Percentiles rank a stretch among this genome's conserved stretches.
These are phyloP conservation scores for Dynastes hyllus DNA, from an alignment of 2,888 invertebrate genomes.

Conservation along the genomic window DNA sequence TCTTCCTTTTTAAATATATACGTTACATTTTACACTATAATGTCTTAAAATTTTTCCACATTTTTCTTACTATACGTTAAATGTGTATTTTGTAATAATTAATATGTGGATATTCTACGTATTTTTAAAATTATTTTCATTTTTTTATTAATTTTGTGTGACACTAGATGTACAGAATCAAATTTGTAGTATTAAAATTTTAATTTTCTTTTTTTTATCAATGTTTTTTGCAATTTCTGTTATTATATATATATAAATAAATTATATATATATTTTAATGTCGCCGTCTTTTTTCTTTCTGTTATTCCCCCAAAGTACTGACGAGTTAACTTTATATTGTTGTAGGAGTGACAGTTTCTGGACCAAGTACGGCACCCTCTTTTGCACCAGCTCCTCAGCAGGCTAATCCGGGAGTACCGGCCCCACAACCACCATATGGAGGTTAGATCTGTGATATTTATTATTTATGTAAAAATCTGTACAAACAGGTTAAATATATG, in stretches of 20 bases:
- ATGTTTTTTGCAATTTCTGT: slow-evolving; percentile 39
- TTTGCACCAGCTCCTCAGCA: slow-evolving; percentile 72
- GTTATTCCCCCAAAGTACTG: slow-evolving; percentile 33
- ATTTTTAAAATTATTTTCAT: slow-evolving; percentile 4
- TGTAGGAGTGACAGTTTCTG: slow-evolving; percentile 52
- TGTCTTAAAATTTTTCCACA: not conserved
- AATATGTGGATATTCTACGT: slow-evolving; percentile 17
- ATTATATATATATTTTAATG: slow-evolving; percentile 33
- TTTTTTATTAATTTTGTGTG: slow-evolving; percentile 18
- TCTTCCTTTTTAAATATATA: slow-evolving; percentile 13
- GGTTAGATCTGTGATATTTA: slow-evolving; percentile 62
- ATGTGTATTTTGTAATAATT: slow-evolving; percentile 34
- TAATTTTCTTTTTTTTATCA: slow-evolving; percentile 20
- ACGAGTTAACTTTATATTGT: slow-evolving; percentile 47
- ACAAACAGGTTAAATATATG: slow-evolving; percentile 5
- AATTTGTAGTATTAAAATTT: slow-evolving; percentile 33
- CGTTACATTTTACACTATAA: not conserved
- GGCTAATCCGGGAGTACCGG: slow-evolving; percentile 70
- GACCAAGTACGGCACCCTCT: slow-evolving; percentile 45
- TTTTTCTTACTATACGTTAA: slow-evolving; percentile 5
- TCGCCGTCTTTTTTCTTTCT: slow-evolving; percentile 19
- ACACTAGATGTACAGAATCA: slow-evolving; percentile 41
- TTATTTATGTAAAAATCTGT: not conserved
- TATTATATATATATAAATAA: slow-evolving; percentile 29
- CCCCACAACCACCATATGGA: slow-evolving; percentile 71